These are phyloP conservation scores for Mamestra configurata DNA, from an alignment of 1,140 invertebrate genomes.

Conservation along the genomic window DNA sequence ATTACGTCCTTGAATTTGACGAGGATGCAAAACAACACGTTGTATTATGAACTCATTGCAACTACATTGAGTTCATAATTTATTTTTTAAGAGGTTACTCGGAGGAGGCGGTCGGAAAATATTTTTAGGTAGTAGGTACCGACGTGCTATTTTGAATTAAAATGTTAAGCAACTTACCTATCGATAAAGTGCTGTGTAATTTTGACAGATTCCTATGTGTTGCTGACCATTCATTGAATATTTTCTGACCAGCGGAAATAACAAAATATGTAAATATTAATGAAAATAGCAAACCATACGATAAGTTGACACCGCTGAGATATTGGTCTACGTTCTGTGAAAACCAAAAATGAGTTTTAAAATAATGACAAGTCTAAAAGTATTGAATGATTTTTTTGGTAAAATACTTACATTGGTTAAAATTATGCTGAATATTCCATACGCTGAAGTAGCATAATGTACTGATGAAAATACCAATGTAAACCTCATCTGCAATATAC, in stretches of 20 bases:
- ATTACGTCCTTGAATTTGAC: too few species aligned
- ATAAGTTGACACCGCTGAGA: not conserved
- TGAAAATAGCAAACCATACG: not conserved
- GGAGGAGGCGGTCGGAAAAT: too few species aligned
- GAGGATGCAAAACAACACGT: too few species aligned
- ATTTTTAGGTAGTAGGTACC: too few species aligned
- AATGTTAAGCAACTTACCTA: not conserved
- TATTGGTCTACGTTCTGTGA: not conserved
- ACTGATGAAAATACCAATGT: not conserved
- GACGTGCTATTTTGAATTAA: not conserved
- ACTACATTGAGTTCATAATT: too few species aligned
- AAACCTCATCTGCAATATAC: conserved; percentile 1
- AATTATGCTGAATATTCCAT: not conserved
- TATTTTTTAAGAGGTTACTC: too few species aligned
- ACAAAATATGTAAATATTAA: not conserved
- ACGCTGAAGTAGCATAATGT: not conserved
- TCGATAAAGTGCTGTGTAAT: not conserved
- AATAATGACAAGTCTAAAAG: not conserved
- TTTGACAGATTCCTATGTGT: not conserved
- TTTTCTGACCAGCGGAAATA: not conserved
- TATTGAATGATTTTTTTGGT: not conserved
- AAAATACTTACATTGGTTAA: not conserved
- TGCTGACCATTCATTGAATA: not conserved
- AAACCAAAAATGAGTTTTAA: not conserved
- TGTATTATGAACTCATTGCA: too few species aligned